Base-by-base conservation (phyloP, 2,113 vertebrate genomes). In the Tragelaphus scriptus region DNA sequence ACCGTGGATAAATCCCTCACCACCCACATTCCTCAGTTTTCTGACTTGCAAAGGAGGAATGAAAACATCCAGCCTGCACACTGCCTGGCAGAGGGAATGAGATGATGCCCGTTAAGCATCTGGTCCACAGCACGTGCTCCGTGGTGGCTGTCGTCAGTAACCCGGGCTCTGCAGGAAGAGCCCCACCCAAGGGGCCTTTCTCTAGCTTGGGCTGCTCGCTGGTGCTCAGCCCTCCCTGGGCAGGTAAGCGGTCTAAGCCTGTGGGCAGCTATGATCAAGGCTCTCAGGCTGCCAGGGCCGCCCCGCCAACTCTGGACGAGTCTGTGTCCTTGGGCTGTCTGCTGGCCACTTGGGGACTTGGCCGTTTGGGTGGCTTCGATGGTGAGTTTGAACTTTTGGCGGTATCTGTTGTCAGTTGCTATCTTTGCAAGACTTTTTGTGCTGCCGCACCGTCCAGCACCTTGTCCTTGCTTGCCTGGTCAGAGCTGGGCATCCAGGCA, bases 31-130 rank as follows among this genome's bases (percentile, higher is more conserved):
- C 56, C 77, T 93, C 90, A 49, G 91, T 56, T 49, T 90, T 59
- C 95, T 89, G 71, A 26, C 51, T 32, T 56, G 30, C 7, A 36
- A 36, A 47, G 44, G 44, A 13, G 28, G 61, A 40, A 36, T 75
- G 61, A 36, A 61, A 51, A 36, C 79, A 51, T 5, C 84, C n/a
- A 26, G 21, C 16, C 13, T 40, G 61, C 53, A 55, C 2, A 44
- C 71, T 30, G 32, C 6, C 5, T 4, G 79, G 28, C 15, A 14
- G 77, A 93, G 84, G 71, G 58, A 59, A 55, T 44, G 59, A 40
- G 26, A 11, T 0, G 5, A 17, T 0, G 21, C 25, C 6, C 1
- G 0, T 2, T 8, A 19, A 28, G 80, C 40, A 36, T 12, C 30
- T 28, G 51, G 40, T 19, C 23, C 14, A 7, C 0, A 6, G 15